Evolutionary conservation across 2,797 vertebrate genomes (phyloP), one percentile per base, ranked within the genome.

Genomic region (Lates japonicus): DNA sequence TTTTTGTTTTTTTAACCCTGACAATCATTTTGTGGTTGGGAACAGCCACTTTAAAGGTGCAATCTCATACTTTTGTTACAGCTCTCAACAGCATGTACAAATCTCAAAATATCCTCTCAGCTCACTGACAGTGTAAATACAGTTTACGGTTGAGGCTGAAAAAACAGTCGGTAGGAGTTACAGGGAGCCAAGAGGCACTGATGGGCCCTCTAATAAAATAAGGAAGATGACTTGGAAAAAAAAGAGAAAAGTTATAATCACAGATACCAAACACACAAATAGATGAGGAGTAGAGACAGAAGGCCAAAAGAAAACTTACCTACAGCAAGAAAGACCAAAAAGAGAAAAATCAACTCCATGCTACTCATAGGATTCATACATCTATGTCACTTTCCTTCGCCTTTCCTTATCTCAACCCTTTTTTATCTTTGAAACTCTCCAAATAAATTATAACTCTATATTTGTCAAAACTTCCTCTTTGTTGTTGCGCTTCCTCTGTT

Each of bases 381-480:
- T 49, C 31, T 31, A 19, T 41, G 1, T 76, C 1, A 4, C 7
- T 62, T 33, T 70, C 4, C 2, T 35, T 48, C 59, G 31, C 3
- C 3, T 57, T 63, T 19, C 49, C 17, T 60, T 9, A 12, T 31
- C 19, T 61, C 35, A 10, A 10, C 0, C 2, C 22, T 35, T 46
- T 75, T 17, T 2, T 39, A 14, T 29, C 62, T 44, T 17, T 29
- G 25, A 29, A 29, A 29, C 25, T 60, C 3, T 59, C 6, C 13
- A 70, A 57, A 17, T 33, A 5, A 22, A 35, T 1, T 3, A 10
- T 1, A 29, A 19, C 42, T 48, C 8, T 35, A 3, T 3, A 25
- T 51, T 31, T 70, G 31, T 48, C 39, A 5, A 0, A 1, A 19
- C 42, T 91, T 91, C 86, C 76, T 78, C 74, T 83, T 87, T 87